Evolutionary conservation across 2,113 vertebrate genomes (phyloP).

Genomic region (Gallinago media): DNA sequence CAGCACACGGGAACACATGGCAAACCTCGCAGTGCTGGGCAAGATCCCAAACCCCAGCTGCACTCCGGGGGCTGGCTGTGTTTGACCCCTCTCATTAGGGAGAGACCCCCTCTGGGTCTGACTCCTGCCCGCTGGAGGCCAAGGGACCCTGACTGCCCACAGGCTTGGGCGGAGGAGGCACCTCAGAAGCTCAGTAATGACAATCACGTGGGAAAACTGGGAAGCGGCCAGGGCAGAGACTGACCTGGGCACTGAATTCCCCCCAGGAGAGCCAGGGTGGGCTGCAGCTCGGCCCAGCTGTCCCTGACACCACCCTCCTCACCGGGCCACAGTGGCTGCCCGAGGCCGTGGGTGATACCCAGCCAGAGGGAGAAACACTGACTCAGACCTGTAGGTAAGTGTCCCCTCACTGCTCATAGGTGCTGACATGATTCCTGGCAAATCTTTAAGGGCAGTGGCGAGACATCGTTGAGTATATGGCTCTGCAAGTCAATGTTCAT

Average conservation of each 20-base stretch:
- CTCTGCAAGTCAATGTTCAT: neutral
- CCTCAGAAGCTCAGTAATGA: neutral
- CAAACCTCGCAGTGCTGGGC: neutral
- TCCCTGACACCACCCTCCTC: rapidly evolving
- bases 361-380: neutral
- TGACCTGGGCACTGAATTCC: neutral
- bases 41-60: neutral
- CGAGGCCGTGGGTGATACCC: rapidly evolving
- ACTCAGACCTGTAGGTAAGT: too few species aligned
- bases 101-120: neutral
- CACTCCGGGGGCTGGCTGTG: rapidly evolving
- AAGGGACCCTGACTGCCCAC: neutral
- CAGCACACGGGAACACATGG: neutral
- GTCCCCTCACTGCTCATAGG: rapidly evolving
- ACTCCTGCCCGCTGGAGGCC: neutral
- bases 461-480: too few species aligned
- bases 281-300: neutral
- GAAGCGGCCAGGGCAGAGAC: neutral
- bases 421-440: neutral
- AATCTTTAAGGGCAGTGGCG: neutral
- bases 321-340: rapidly evolving
- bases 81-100: neutral
- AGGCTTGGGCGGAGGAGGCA: neutral
- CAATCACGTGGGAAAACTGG: neutral
- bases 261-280: neutral